Conservation (phyloP, 1,140 invertebrate genomes). For the Procambarus virginalis region DNA sequence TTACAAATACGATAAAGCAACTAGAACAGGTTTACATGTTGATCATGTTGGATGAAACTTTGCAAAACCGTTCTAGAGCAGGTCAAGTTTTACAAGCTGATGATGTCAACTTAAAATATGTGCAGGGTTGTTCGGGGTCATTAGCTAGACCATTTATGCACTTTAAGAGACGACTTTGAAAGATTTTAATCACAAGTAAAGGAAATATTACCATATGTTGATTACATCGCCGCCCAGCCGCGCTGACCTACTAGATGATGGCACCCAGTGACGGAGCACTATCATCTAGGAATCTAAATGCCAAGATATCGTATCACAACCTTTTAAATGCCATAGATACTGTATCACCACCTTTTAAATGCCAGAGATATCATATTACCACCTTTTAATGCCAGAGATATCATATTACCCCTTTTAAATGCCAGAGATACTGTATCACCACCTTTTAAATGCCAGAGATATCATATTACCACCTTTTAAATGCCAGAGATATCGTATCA, state of each 20-base stretch:
- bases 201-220: constrained; percentile 42
- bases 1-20: constrained; percentile 20
- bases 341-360: no score
- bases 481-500: no score
- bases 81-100: neutral
- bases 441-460: no score
- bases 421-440: no score
- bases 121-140: neutral
- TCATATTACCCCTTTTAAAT: no score
- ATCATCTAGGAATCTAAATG: neutral
- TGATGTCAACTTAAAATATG: neutral
- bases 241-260: neutral
- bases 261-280: neutral
- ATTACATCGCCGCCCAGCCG: neutral
- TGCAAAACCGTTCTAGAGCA: neutral
- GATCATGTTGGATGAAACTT: constrained; percentile 43
- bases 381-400: no score
- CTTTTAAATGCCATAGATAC: no score
- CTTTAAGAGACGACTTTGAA: neutral
- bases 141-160: neutral
- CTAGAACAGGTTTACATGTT: constrained; percentile 69
- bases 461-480: no score
- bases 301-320: neutral
- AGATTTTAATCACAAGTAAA: neutral
- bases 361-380: no score